Base-by-base conservation (phyloP, 2,797 vertebrate species). In the Sternarchorhynchus goeldii region DNA sequence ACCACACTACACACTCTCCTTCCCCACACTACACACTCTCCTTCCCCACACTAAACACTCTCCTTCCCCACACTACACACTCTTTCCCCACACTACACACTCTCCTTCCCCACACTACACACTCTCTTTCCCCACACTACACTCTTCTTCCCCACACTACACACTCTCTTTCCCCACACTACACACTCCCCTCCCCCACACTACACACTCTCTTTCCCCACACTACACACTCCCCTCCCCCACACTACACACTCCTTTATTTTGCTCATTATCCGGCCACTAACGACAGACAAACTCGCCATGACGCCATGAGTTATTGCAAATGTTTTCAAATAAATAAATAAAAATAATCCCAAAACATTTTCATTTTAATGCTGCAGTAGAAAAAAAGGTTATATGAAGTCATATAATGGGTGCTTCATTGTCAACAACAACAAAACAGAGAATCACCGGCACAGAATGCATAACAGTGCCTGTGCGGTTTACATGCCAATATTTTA, bases 401-500 rank as follows among this genome's bases (percentile, higher is more conserved):
- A 97, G 95, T 96, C 95, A 95, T 96, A 96, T 95, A 94, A 96
- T 95, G 94, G 95, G 95, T 94, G 95, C 93, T 96, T 96, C 96
- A 95, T 96, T 96, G 95, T 96, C 95, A 96, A 95, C 95, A 96
- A 95, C 95, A 95, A 95, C 93, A 94, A 94, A 91, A 96, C 45
- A 94, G 90, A 88, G 85, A 92, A 90, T 91, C 91, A 93, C 94
- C 14, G 88, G 95, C 96, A 95, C 95, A 95, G 95, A 94, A 95
- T 95, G 94, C 93, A 95, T 95, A 94, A 94, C 94, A 94, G 93
- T 93, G 93, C 95, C 95, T 97, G 96, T 94, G 96, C 95, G 95
- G 95, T 95, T 96, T 95, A 97, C 97, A 98, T 97, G 97, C 97
- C 95, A 91, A 95, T 96, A 97, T 96, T 96, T 97, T 96, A 97